Conservation (phyloP, 2,797 vertebrate species). For the Sebastes ruberrimus region DNA sequence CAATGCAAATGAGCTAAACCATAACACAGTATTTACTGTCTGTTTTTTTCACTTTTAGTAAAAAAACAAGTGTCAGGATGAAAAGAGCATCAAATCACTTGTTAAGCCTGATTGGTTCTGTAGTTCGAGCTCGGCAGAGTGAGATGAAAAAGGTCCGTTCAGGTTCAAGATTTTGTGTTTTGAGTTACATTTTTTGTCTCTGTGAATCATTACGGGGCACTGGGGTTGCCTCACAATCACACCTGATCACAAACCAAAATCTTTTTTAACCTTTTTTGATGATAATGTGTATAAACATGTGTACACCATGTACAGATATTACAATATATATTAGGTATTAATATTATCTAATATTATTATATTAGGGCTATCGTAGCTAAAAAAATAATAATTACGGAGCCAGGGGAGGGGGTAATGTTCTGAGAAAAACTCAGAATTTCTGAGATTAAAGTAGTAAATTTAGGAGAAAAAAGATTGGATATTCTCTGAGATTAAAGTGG, state of each 20-base stretch:
- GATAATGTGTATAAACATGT: too few species aligned
- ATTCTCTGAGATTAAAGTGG: too few species aligned
- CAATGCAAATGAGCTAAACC: background rate
- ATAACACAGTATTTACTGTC: background rate
- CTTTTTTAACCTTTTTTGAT: background rate
- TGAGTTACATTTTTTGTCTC: background rate
- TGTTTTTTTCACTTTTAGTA: background rate
- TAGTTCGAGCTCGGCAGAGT: background rate
- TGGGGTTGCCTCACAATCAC: background rate
- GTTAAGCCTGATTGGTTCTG: background rate
- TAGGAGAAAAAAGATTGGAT: too few species aligned
- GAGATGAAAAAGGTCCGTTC: background rate
- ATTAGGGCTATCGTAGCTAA: too few species aligned
- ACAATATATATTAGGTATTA: too few species aligned
- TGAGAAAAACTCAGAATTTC: too few species aligned
- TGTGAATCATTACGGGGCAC: background rate
- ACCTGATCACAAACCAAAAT: background rate
- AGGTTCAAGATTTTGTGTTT: background rate
- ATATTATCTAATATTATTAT: too few species aligned
- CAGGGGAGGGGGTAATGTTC: too few species aligned
- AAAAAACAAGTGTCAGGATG: constrained; percentile 2
- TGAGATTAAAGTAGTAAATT: too few species aligned
- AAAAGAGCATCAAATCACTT: constrained; percentile 6
- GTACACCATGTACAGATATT: too few species aligned
- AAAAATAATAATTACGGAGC: too few species aligned